Conservation (phyloP, 1,140 invertebrate species). For the Trissolcus basalis region DNA sequence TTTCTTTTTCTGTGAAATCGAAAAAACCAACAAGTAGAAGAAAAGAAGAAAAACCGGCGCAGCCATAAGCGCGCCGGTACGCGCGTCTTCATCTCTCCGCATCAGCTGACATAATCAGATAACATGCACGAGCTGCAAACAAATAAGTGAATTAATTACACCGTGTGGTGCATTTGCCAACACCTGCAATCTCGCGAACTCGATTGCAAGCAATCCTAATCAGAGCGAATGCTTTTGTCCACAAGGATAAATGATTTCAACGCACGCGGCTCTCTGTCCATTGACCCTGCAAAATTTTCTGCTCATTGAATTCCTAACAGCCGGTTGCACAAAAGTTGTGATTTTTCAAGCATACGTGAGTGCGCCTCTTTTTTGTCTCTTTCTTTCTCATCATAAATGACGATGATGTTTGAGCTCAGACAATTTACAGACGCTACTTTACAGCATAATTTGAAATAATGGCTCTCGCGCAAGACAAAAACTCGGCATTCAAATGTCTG, state of each 20-base stretch:
- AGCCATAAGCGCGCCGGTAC: slow-evolving; percentile 11
- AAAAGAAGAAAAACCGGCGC: no score
- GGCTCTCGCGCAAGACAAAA: background rate
- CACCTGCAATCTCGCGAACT: no score
- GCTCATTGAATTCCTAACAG: slow-evolving; percentile 14
- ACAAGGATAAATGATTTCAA: no score
- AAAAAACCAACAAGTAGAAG: no score
- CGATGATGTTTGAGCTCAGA: slow-evolving; percentile 23
- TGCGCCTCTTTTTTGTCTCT: slow-evolving; percentile 3
- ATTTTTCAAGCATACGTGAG: slow-evolving; percentile 5
- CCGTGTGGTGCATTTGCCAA: no score
- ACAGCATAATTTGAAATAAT: slow-evolving; percentile 37
- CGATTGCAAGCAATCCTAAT: no score
- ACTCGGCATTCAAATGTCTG: no score
- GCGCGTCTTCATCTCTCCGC: slow-evolving; percentile 8
- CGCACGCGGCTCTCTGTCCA: no score
- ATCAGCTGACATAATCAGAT: slow-evolving; percentile 3
- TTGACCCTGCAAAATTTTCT: no score
- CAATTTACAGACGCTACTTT: slow-evolving; percentile 16
- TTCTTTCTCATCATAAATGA: slow-evolving; percentile 6
- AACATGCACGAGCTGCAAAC: background rate
- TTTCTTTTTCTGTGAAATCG: slow-evolving; percentile 31
- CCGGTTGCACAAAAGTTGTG: slow-evolving; percentile 14
- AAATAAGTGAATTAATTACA: no score
- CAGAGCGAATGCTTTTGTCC: no score